Evolutionary conservation across 2,797 vertebrate genomes (phyloP), one percentile per base, ranked within the genome.

Genomic region (Protonibea diacanthus): DNA sequence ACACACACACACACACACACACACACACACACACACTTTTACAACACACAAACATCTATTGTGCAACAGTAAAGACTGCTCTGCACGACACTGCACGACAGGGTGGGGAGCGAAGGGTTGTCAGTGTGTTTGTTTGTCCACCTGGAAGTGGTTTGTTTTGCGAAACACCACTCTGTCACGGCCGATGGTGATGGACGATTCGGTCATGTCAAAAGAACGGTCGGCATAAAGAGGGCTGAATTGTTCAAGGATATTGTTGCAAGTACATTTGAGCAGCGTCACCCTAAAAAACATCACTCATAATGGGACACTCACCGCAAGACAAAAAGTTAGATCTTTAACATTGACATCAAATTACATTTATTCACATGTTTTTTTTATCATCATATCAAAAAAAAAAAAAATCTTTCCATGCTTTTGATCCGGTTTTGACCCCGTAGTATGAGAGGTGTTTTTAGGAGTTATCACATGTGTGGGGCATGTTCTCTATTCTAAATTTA

Each of bases 51-150:
- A 15, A 44, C 58, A 29, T 18, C 58, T 23, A 71, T 81, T 89
- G 74, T 71, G 76, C 71, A 91, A 89, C 71, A 67, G 73, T 72
- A 67, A 66, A 71, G 68, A 48, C 38, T 38, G 80, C 48, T 33
- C 71, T 44, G 51, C 58, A n/a, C n/a, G n/a, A n/a, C n/a, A 38
- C 72, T 72, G 63, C 63, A 58, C 17, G 23, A 18, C 71, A 5
- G 66, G 8, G 74, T 38, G 33, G 49, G 49, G 57, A 77, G 76
- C 17, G 33, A 67, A 82, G 67, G 33, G 75, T 82, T 83, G 81
- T 83, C 68, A 3, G 69, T 11, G 65, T 92, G 89, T 87, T 88
- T 95, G 92, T 95, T 94, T 95, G 91, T 93, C 88, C 93, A 95
- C 92, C 94, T 95, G 93, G 92, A 90, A 79, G 77, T 81, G 78